Evolutionary conservation across 1,140 invertebrate genomes (phyloP).

Genomic region (Sminthurinus signatus): DNA sequence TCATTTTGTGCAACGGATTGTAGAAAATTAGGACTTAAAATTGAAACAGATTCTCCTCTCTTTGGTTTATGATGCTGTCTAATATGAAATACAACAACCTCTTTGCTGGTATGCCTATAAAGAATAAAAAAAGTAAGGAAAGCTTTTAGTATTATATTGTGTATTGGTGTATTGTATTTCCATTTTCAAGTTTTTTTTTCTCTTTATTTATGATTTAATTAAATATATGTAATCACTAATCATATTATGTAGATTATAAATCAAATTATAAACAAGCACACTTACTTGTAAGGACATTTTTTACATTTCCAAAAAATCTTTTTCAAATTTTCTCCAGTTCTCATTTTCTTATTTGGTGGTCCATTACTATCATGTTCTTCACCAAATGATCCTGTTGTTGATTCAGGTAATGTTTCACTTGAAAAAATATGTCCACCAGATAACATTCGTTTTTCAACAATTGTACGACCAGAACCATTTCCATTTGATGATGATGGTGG

Average conservation of each 20-base stretch:
- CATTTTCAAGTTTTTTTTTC: too few relatives aligned
- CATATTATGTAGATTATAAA: too few relatives aligned
- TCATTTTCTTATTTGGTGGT: constrained; percentile 12
- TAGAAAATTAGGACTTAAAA: constrained; percentile 30
- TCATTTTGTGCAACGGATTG: constrained; percentile 8
- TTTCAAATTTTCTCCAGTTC: constrained; percentile 46
- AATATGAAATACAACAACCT: constrained; percentile 59
- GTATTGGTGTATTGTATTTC: too few relatives aligned
- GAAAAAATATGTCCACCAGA: constrained; percentile 28
- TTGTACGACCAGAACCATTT: background rate
- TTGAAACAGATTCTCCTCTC: constrained; percentile 29
- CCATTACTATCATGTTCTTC: background rate
- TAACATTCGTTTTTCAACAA: constrained; percentile 34
- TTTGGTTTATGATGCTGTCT: constrained; percentile 51
- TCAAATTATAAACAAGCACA: too few relatives aligned
- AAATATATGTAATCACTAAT: too few relatives aligned
- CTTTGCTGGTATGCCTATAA: constrained; percentile 56
- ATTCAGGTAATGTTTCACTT: background rate
- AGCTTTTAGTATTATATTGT: too few relatives aligned
- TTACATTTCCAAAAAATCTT: constrained; percentile 71
- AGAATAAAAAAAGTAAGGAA: constrained; percentile 22
- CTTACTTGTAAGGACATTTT: constrained; percentile 65
- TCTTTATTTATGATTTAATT: too few relatives aligned
- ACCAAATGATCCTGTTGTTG: background rate
- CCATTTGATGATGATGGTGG: background rate